A percentile compares a stretch with the other conserved stretches of the same genome.
phyloP scores from a whole-genome alignment of 1,140 invertebrate genomes.

The Drosophila oshimai region DNA sequence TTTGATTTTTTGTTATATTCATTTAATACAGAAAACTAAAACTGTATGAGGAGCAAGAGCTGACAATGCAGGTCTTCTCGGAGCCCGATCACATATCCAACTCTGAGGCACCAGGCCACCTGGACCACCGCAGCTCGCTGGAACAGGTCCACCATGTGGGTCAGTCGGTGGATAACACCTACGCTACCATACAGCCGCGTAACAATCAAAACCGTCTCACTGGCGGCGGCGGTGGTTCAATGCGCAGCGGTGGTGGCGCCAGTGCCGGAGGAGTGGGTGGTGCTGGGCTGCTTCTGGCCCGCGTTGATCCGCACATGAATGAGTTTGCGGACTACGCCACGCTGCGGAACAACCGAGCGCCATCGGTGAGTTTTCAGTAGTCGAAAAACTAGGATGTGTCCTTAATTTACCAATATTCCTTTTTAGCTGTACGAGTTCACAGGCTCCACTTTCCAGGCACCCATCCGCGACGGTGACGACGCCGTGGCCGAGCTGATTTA shows the following conservation, averaged over 20 bases:
- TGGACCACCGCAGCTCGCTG: conserved; percentile 73
- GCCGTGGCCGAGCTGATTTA: conserved; percentile 88
- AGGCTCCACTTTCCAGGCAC: conserved; percentile 89
- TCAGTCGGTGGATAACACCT: conserved; percentile 88
- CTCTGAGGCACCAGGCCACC: conserved; percentile 76
- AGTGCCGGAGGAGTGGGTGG: conserved; percentile 66
- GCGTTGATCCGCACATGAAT: conserved; percentile 79
- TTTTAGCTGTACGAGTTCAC: conserved; percentile 83
- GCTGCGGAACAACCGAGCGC: conserved; percentile 82
- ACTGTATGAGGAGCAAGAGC: conserved; percentile 95
- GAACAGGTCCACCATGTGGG: conserved; percentile 83
- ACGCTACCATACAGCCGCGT: conserved; percentile 92
- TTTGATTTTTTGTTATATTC: neutral
- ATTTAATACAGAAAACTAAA: conserved; percentile 89
- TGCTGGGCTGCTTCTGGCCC: conserved; percentile 69
- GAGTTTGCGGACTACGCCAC: conserved; percentile 89
- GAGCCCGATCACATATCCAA: conserved; percentile 84
- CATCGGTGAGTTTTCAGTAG: conserved; percentile 57
- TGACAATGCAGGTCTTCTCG: conserved; percentile 96
- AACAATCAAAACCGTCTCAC: conserved; percentile 74
- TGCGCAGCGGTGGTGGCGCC: conserved; percentile 65
- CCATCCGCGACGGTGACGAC: conserved; percentile 87
- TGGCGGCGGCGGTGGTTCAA: conserved; percentile 73
- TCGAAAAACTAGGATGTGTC: too few species aligned
- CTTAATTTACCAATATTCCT: too few species aligned